Percentiles rank a stretch among this genome's conserved stretches.
Conservation (phyloP, 2,797 vertebrate genomes). For the Orientallactaga sibirica region DNA sequence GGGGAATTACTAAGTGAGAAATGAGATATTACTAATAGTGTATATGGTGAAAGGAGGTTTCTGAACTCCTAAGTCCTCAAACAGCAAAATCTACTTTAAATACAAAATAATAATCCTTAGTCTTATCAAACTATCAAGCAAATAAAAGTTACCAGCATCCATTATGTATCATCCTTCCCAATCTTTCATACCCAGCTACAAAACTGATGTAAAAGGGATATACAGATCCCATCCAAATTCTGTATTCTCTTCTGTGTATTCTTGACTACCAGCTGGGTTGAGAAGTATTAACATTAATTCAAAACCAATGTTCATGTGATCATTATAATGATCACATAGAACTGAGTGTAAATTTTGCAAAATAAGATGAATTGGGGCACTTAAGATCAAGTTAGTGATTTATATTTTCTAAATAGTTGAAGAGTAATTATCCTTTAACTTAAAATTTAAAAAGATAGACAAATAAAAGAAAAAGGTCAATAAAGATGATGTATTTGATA, state of each 20-base stretch:
- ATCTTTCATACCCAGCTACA: neutral
- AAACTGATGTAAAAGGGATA: neutral
- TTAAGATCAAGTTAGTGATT: neutral
- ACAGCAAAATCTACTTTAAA: neutral
- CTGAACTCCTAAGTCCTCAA: neutral
- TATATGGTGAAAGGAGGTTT: neutral
- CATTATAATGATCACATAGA: neutral
- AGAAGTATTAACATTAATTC: neutral
- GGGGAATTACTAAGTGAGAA: neutral
- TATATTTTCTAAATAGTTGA: neutral
- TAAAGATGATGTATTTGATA: neutral
- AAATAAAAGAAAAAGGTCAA: neutral
- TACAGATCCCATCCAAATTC: neutral
- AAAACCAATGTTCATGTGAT: neutral
- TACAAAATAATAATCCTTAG: neutral
- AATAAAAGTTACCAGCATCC: neutral
- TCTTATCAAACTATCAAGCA: neutral
- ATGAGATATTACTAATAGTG: neutral
- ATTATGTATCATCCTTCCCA: neutral
- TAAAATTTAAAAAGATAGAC: neutral
- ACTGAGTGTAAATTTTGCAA: neutral
- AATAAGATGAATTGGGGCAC: neutral
- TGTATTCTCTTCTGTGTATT: neutral
- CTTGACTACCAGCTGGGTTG: fast-evolving
- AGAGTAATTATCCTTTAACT: neutral